Evolutionary conservation across 1,140 invertebrate genomes (phyloP).

Genomic region (Venturia canescens): DNA sequence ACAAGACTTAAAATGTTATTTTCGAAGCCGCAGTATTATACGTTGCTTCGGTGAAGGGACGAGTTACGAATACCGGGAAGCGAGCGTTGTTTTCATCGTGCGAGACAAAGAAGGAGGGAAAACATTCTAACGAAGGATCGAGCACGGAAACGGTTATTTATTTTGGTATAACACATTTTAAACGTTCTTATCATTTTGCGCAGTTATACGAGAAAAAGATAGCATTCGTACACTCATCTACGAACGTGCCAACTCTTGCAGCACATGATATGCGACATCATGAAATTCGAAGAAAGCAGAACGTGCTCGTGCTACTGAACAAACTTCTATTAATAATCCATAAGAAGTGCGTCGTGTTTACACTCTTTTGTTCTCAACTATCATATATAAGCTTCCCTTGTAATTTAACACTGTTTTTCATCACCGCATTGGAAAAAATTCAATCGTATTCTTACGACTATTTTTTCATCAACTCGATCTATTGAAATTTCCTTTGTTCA

Average conservation of each 20-base stretch:
- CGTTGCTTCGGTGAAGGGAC: no score
- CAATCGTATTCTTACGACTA: no score
- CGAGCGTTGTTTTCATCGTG: no score
- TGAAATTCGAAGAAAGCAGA: conserved; percentile 14
- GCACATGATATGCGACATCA: background rate
- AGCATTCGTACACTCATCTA: background rate
- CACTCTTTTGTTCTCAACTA: background rate
- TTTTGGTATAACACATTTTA: background rate
- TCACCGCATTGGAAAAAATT: background rate
- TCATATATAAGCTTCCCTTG: background rate
- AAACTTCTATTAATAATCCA: conserved; percentile 2
- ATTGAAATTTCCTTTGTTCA: no score
- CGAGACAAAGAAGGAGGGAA: background rate
- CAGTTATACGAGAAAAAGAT: background rate
- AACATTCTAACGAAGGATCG: no score
- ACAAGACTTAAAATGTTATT: no score
- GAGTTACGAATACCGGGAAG: no score
- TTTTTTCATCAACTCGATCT: no score
- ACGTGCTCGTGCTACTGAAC: background rate
- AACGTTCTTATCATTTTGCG: background rate
- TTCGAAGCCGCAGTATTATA: no score
- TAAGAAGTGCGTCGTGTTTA: background rate
- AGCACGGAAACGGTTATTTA: background rate
- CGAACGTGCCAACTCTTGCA: background rate
- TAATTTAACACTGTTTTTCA: background rate